Conservation (phyloP, 2,797 vertebrate genomes). For the Monodelphis domestica region DNA sequence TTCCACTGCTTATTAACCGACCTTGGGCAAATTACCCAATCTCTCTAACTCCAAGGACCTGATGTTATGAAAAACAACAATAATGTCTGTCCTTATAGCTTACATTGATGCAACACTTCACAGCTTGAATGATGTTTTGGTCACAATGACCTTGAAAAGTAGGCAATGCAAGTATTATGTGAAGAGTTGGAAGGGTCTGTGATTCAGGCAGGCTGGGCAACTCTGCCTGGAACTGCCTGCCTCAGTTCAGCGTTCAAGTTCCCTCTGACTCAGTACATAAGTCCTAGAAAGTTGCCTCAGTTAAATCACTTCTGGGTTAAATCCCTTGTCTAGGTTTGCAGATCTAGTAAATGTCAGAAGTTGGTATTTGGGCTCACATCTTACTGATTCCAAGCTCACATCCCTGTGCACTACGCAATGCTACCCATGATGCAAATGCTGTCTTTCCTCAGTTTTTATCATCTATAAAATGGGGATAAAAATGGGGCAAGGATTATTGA, state of each 20-base stretch:
- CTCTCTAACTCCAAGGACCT: not conserved
- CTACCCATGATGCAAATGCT: not conserved
- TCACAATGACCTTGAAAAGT: not conserved
- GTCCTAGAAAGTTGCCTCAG: not conserved
- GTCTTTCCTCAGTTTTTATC: not conserved
- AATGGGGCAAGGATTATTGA: not conserved
- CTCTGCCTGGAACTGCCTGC: not conserved
- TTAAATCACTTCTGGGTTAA: not conserved
- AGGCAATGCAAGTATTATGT: not conserved
- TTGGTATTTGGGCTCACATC: not conserved
- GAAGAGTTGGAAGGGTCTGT: not conserved
- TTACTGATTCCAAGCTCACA: not conserved
- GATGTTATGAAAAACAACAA: not conserved
- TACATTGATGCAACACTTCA: not conserved
- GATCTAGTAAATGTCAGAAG: not conserved
- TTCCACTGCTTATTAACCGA: not conserved
- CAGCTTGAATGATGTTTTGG: not conserved
- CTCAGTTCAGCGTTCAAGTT: not conserved
- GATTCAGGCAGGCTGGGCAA: not conserved
- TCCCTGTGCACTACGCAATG: not conserved
- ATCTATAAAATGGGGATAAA: not conserved
- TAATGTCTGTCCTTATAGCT: not conserved
- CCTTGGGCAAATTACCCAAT: not conserved
- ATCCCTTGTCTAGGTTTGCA: not conserved
- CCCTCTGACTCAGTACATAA: not conserved